A percentile compares a stretch with the other conserved stretches of the same genome.
phyloP scores from a whole-genome alignment of 2,888 invertebrate species.

The Selenia dentaria region DNA sequence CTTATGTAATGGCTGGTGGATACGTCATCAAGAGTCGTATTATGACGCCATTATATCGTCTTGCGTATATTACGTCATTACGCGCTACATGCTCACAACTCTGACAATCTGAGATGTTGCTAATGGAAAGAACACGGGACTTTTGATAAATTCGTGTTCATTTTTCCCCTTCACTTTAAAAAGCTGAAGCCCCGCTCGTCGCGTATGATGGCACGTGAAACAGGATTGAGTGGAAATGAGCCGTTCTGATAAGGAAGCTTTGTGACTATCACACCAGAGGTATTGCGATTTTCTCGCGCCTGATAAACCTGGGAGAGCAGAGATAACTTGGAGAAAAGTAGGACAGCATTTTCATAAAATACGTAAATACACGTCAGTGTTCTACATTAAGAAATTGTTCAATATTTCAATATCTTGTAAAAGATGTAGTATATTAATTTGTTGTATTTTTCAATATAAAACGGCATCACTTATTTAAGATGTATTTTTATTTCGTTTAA shows the following conservation, averaged over 20 bases:
- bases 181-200: constrained; percentile 47
- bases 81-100: constrained; percentile 60
- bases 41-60: constrained; percentile 57
- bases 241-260: constrained; percentile 61
- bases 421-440: no score
- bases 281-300: constrained; percentile 28
- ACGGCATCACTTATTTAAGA: no score
- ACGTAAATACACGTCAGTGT: no score
- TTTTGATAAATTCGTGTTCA: constrained; percentile 72
- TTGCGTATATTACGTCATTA: constrained; percentile 57
- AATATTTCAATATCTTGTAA: no score
- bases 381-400: no score
- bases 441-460: no score
- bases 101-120: constrained; percentile 75
- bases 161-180: constrained; percentile 61
- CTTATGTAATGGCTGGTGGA: constrained; percentile 66
- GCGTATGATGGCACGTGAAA: constrained; percentile 57
- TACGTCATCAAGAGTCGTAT: constrained; percentile 38
- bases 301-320: constrained; percentile 8
- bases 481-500: no score
- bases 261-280: constrained; percentile 40
- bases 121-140: constrained; percentile 77
- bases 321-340: constrained; percentile 9
- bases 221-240: constrained; percentile 75
- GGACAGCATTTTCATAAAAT: background rate